Base-by-base conservation (phyloP, 2,113 vertebrate genomes). In the Ochotona curzoniae region DNA sequence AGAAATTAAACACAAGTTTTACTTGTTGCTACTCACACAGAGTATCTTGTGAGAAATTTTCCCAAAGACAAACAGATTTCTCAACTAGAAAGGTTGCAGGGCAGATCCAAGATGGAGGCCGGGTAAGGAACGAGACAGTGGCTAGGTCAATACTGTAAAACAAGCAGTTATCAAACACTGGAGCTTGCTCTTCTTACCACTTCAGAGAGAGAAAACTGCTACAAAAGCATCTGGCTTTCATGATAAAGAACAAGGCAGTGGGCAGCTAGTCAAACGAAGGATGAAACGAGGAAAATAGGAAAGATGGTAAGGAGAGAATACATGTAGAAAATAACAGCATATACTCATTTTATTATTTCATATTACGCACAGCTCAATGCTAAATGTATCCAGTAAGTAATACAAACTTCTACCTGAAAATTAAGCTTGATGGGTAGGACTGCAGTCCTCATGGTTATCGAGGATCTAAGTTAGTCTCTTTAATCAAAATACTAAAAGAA, bases 401-500 rank as follows among this genome's bases (percentile, higher is more conserved):
- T 10, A 80, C 2, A 60, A 92, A 78, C 81, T 89, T 87, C 90
- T 83, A 26, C 69, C 57, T 93, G 44, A 79, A 95, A 96, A 92
- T 90, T 90, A 78, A 51, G 61, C 51, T 80, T 95, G 79, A 96
- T 89, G 83, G 92, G 76, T 93, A 95, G 83, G 64, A 30, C 26
- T 84, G 85, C 88, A 88, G 95, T 88, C 25, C 91, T 95, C 94
- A 95, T 83, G 79, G 71, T 89, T 95, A 95, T 54, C 78, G 73
- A 95, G 83, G 82, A 82, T 79, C 82, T 83, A 94, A 94, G 81
- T 96, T 81, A 93, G 76, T 89, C 81, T 91, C 83, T 96, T 97
- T 97, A 96, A 97, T 87, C 90, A 96, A 96, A 96, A 96, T 93
- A 86, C 71, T 81, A 95, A 90, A 95, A 92, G 87, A 96, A 96